Evolutionary conservation across 2,797 vertebrate species (phyloP), one percentile per base, ranked within the genome.

Genomic region (Chelonia mydas): DNA sequence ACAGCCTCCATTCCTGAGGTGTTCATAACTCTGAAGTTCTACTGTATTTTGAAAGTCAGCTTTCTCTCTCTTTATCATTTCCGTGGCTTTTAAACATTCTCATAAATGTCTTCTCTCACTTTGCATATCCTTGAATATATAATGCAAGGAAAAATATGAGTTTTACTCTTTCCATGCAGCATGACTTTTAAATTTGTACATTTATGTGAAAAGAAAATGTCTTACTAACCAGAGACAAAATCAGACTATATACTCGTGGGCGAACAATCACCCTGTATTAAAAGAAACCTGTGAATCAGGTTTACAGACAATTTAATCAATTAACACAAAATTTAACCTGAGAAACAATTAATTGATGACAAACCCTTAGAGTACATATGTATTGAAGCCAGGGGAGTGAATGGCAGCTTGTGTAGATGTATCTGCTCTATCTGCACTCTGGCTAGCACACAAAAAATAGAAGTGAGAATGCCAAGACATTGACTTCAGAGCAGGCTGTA

Each of bases 361-460:
- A 91, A 55, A 1, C 16, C 0, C 0, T 2, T 76, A 3, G 8
- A 41, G 17, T 72, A 72, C 84, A 65, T n/a, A 3, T 65, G 13
- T n/a, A n/a, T 17, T 17, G 16, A 65, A 65, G 33, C 61, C 28
- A 68, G 33, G 61, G 33, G 8, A 68, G 9, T 68, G 17, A 68
- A 68, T 68, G 61, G 16, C 33, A 37, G 61, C 33, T 68, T 68
- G 33, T 68, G 33, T 37, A 68, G 33, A 37, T 68, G 33, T n/a
- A 19, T 33, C 6, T n/a, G 15, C 4, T 5, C 11, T 59, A 59
- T 25, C 12, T 31, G 27, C 13, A 31, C 28, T 68, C 33, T 68
- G 33, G 16, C 33, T n/a, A 68, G 33, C 33, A 68, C 16, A 17
- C 17, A 19, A 68, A 68, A 57, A 68, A n/a, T 68, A 68, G 61